These are phyloP conservation scores for Uropetala carovei DNA, from an alignment of 2,888 invertebrate genomes.

Conservation along the genomic window DNA sequence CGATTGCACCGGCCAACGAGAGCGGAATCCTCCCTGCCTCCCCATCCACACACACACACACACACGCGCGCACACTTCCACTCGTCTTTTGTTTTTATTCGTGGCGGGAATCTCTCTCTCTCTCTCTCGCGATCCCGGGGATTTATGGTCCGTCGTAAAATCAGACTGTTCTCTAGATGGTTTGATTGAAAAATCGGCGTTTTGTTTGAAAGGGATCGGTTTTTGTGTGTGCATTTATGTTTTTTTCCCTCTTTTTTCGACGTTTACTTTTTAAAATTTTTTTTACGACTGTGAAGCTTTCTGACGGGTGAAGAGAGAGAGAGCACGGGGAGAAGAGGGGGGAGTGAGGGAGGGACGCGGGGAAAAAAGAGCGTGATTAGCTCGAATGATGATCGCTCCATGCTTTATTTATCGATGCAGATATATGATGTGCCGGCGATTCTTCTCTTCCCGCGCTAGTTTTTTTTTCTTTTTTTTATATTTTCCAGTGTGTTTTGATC, in stretches of 20 bases:
- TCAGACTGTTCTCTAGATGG: conserved; percentile 61
- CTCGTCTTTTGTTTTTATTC: conserved; percentile 53
- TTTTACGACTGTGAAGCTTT: neutral
- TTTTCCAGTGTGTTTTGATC: conserved; percentile 16
- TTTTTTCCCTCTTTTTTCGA: conserved; percentile 31
- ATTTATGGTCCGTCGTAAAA: conserved; percentile 61
- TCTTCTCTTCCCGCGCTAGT: neutral
- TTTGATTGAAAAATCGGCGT: conserved; percentile 63
- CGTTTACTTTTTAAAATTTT: neutral
- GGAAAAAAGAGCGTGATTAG: conserved; percentile 38
- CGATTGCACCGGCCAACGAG: neutral
- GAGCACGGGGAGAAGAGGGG: neutral
- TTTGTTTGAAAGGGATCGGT: conserved; percentile 14
- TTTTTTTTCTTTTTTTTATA: conserved; percentile 18
- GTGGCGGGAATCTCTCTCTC: neutral
- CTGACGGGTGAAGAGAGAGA: neutral
- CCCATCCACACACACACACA: too few relatives aligned
- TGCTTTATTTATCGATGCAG: conserved; percentile 53
- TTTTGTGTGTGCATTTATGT: conserved; percentile 31
- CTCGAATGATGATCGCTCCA: conserved; percentile 46
- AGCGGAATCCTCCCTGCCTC: neutral
- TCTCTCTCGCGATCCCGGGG: neutral
- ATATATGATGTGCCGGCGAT: conserved; percentile 23
- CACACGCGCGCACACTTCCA: neutral
- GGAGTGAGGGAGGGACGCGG: neutral